Percentiles rank a stretch among this genome's conserved stretches.
These are phyloP conservation scores for Haliclona indistincta DNA, from an alignment of 37 sponge, comb jelly and placozoan species.

Conservation along the genomic window DNA sequence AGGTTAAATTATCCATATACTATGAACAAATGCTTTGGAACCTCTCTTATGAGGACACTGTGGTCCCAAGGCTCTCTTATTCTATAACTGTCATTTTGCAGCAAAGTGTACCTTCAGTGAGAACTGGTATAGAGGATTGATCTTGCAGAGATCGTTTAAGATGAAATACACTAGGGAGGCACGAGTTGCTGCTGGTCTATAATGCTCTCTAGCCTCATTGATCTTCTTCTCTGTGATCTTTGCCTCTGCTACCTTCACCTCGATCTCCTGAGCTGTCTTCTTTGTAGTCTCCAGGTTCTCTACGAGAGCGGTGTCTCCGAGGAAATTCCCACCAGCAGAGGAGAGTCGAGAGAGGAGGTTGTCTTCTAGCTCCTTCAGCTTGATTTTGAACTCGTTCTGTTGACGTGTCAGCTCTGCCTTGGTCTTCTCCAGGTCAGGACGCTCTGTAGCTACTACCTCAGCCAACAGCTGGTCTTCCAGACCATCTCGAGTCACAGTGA, in stretches of 20 bases:
- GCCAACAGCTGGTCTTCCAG: constrained; percentile 98
- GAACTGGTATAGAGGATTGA: constrained; percentile 99
- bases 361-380: constrained; percentile 96
- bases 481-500: constrained; percentile 97
- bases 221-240: constrained; percentile 95
- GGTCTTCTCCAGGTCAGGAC: constrained; percentile 94
- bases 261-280: constrained; percentile 92
- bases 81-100: too few species aligned
- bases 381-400: constrained; percentile 99
- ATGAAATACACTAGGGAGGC: constrained; percentile 98
- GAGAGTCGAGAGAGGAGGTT: constrained; percentile 91
- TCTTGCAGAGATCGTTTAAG: constrained; percentile 96
- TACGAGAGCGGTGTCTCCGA: constrained; percentile 94
- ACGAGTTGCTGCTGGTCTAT: constrained; percentile 94
- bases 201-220: constrained; percentile 94
- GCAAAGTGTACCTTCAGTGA: constrained; percentile 75
- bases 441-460: constrained; percentile 95
- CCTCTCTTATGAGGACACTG: too few species aligned
- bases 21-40: too few species aligned
- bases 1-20: too few species aligned
- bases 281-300: constrained; percentile 99
- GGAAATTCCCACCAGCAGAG: constrained; percentile 96
- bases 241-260: constrained; percentile 81
- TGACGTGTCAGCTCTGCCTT: constrained; percentile 88
- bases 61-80: too few species aligned